Conservation (phyloP, 1,140 invertebrate species). For the Coelopa frigida region DNA sequence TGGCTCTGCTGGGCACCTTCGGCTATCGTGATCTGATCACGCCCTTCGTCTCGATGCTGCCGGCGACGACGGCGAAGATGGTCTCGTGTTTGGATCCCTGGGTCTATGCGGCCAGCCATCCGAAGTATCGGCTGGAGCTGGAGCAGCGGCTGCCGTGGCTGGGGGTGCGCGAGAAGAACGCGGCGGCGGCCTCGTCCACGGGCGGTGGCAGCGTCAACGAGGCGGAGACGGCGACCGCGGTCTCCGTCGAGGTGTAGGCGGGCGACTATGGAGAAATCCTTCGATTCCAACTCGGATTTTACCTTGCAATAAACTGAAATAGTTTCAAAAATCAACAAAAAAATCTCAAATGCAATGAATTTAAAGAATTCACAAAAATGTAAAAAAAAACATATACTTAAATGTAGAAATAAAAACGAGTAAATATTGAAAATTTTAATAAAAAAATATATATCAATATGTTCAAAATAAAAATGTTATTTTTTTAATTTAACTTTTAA, state of each 20-base stretch:
- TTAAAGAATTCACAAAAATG: conserved; percentile 6
- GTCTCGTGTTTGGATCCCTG: conserved; percentile 73
- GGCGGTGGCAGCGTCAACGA: neutral
- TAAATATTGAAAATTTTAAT: conserved; percentile 7
- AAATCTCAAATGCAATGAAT: conserved; percentile 6
- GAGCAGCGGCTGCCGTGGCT: conserved; percentile 65
- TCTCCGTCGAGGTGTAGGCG: no score
- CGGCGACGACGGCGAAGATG: conserved; percentile 61
- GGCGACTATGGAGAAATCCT: no score
- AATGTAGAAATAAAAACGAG: neutral
- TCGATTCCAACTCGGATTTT: neutral
- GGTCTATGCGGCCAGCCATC: conserved; percentile 72
- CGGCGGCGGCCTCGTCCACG: neutral
- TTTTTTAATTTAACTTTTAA: conserved; percentile 2
- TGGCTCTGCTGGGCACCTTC: conserved; percentile 65
- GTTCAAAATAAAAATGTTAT: neutral
- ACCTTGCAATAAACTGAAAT: neutral
- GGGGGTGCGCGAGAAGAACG: conserved; percentile 52
- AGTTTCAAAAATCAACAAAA: neutral
- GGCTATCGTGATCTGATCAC: conserved; percentile 61
- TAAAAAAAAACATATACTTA: conserved; percentile 7
- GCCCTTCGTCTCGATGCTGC: conserved; percentile 64
- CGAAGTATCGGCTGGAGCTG: conserved; percentile 62
- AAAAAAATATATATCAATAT: conserved; percentile 8
- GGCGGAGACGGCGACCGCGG: neutral